Percentiles rank a stretch among this genome's conserved stretches.
These are phyloP conservation scores for Drosophila baimaii DNA, from an alignment of 1,140 invertebrate species.

Conservation along the genomic window DNA sequence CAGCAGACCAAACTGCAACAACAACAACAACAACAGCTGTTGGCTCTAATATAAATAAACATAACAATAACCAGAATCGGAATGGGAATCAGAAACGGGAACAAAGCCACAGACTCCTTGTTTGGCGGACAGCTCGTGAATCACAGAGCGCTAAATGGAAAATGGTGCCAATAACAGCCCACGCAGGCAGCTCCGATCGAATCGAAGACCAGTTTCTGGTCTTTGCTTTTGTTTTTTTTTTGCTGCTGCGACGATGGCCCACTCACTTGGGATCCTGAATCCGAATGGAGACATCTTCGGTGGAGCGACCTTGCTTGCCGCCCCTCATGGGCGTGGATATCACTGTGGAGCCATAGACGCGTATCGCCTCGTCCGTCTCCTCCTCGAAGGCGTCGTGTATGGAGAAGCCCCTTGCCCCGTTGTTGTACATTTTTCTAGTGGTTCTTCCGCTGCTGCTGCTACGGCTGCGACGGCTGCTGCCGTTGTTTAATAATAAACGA, in stretches of 20 bases:
- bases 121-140: constrained; percentile 30
- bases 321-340: constrained; percentile 86
- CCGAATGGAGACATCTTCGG: constrained; percentile 83
- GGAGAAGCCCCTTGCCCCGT: constrained; percentile 86
- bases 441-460: constrained; percentile 36
- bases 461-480: constrained; percentile 32
- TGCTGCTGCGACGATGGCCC: constrained; percentile 5
- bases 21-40: constrained; percentile 46
- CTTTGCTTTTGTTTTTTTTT: neutral
- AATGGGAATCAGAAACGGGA: constrained; percentile 17
- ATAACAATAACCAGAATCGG: constrained; percentile 28
- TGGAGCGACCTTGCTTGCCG: constrained; percentile 82
- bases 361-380: constrained; percentile 91
- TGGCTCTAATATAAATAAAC: constrained; percentile 22
- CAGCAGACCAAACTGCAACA: constrained; percentile 24
- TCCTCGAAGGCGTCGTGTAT: constrained; percentile 93
- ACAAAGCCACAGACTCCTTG: constrained; percentile 36
- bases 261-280: constrained; percentile 84
- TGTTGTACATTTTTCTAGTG: constrained; percentile 72
- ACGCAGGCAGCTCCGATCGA: constrained; percentile 32
- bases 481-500: constrained; percentile 60
- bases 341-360: constrained; percentile 90
- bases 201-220: constrained; percentile 42
- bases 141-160: constrained; percentile 15
- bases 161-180: constrained; percentile 55